Percentiles rank a stretch among this genome's conserved stretches.
phyloP scores from a whole-genome alignment of 2,888 invertebrate genomes.

The Bimastos eiseni region DNA sequence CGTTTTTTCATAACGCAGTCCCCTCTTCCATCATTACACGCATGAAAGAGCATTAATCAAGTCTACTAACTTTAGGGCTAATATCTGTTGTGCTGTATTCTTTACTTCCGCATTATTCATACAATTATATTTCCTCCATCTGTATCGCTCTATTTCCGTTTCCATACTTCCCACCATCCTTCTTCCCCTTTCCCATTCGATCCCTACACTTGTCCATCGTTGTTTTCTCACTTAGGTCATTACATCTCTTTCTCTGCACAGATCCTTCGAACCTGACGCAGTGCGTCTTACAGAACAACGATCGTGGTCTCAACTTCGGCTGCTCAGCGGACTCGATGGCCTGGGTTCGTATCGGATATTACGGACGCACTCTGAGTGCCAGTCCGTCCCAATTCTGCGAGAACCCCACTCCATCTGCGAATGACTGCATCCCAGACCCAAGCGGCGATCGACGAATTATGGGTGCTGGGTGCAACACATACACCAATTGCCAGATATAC shows the following conservation, averaged over 20 bases:
- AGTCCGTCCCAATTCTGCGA: background rate
- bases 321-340: background rate
- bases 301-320: background rate
- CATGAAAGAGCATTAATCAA: no score
- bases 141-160: background rate
- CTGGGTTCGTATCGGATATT: background rate
- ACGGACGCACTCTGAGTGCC: background rate
- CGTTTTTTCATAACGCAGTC: no score
- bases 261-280: background rate
- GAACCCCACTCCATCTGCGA: background rate
- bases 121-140: background rate
- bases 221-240: background rate
- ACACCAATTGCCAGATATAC: background rate
- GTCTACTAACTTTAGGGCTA: no score
- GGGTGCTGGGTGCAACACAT: background rate
- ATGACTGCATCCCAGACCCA: background rate
- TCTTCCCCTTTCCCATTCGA: background rate
- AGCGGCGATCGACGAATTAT: background rate
- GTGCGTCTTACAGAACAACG: background rate
- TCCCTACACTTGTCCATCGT: background rate
- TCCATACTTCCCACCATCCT: background rate
- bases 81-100: no score
- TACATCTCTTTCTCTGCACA: background rate
- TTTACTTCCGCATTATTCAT: no score
- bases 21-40: no score